Evolutionary conservation across 1,140 invertebrate genomes (phyloP).

Genomic region (Pogonognathellus flavescens): DNA sequence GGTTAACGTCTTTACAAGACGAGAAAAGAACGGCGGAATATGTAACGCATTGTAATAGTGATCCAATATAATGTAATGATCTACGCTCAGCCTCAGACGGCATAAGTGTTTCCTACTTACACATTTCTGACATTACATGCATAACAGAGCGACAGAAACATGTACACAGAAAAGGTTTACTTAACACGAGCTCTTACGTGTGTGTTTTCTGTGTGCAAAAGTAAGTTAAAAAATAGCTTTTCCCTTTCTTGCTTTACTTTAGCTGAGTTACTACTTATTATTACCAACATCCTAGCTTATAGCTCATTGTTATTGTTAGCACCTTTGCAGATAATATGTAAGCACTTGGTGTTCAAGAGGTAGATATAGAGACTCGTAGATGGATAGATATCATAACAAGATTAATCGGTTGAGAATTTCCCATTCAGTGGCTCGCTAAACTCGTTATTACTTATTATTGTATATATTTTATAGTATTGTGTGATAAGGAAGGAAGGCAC

Average conservation of each 20-base stretch:
- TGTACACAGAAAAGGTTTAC: slow-evolving; percentile 35
- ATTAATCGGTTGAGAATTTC: slow-evolving; percentile 49
- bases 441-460: slow-evolving; percentile 29
- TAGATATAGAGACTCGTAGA: neutral
- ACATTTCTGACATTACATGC: neutral
- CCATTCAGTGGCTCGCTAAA: slow-evolving; percentile 44
- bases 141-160: slow-evolving; percentile 13
- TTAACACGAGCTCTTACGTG: slow-evolving; percentile 30
- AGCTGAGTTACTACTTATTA: neutral
- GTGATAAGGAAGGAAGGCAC: slow-evolving; percentile 26
- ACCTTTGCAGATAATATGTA: slow-evolving; percentile 3
- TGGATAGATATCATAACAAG: slow-evolving; percentile 30
- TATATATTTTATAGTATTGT: neutral
- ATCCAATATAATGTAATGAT: slow-evolving; percentile 24
- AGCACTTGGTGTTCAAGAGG: neutral
- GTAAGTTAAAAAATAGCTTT: slow-evolving; percentile 47
- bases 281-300: neutral
- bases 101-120: slow-evolving; percentile 12
- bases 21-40: neutral
- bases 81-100: neutral
- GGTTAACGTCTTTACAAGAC: slow-evolving; percentile 1
- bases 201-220: slow-evolving; percentile 40
- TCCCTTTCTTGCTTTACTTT: slow-evolving; percentile 21
- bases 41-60: slow-evolving; percentile 15
- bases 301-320: slow-evolving; percentile 38